phyloP scores from a whole-genome alignment of 1,140 invertebrate species.

The Caenorhabditis briggsae region DNA sequence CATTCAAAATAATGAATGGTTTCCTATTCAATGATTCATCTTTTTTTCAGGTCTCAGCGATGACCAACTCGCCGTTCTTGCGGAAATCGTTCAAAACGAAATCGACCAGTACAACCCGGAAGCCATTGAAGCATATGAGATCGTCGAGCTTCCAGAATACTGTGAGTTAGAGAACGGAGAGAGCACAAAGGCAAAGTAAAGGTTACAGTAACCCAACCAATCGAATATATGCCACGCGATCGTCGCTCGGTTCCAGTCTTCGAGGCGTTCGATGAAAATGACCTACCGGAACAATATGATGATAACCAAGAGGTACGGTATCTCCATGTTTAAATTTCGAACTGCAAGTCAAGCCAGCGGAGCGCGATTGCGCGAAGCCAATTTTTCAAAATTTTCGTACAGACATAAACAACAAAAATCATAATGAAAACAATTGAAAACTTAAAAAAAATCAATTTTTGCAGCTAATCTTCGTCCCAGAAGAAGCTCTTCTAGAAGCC shows the following conservation, averaged over 20 bases:
- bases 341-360: too few relatives aligned
- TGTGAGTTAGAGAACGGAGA: neutral
- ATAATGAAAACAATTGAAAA: too few relatives aligned
- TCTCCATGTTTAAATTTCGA: too few relatives aligned
- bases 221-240: conserved; percentile 50
- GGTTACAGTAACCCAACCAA: conserved; percentile 34
- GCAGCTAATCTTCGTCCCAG: conserved; percentile 29
- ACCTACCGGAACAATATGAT: conserved; percentile 22
- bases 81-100: conserved; percentile 39
- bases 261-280: conserved; percentile 29
- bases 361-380: too few relatives aligned
- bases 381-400: too few relatives aligned
- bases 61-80: conserved; percentile 16
- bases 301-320: conserved; percentile 24
- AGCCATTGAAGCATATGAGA: neutral
- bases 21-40: neutral
- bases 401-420: too few relatives aligned
- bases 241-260: conserved; percentile 39
- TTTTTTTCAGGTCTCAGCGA: conserved; percentile 19
- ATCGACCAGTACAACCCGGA: conserved; percentile 51
- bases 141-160: conserved; percentile 31
- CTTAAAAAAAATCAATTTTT: neutral
- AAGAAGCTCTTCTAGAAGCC: conserved; percentile 40
- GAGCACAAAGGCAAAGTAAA: too few relatives aligned
- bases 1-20: too few relatives aligned